Percentiles rank a stretch among this genome's conserved stretches.
Conservation (phyloP, 1,140 invertebrate species). For the Druon quercuslanigerum region DNA sequence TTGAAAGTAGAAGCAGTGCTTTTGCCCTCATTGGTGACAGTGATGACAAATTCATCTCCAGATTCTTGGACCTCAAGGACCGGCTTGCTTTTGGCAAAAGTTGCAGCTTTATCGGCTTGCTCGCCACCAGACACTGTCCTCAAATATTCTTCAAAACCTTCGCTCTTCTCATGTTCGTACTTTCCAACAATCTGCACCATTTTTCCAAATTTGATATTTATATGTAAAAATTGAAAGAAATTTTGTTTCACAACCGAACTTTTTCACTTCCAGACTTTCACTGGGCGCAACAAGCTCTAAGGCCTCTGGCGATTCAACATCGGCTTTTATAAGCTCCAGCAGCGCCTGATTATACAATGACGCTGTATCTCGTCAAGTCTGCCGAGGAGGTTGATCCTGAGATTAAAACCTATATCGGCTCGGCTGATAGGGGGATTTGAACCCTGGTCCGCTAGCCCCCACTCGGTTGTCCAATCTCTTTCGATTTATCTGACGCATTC, state of each 20-base stretch:
- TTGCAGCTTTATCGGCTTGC: slow-evolving; percentile 52
- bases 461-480: slow-evolving; percentile 31
- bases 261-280: background rate
- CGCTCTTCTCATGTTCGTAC: slow-evolving; percentile 66
- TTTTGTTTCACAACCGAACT: background rate
- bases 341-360: slow-evolving; percentile 51
- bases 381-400: slow-evolving; percentile 33
- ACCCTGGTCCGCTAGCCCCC: slow-evolving; percentile 25
- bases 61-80: slow-evolving; percentile 59
- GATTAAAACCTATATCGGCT: slow-evolving; percentile 2
- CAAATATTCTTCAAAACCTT: slow-evolving; percentile 69
- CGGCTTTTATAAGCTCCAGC: slow-evolving; percentile 63
- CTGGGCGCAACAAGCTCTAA: background rate
- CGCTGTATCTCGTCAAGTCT: slow-evolving; percentile 33
- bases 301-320: background rate
- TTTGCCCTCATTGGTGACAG: slow-evolving; percentile 61
- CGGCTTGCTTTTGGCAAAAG: slow-evolving; percentile 58
- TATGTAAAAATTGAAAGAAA: background rate
- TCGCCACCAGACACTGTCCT: slow-evolving; percentile 55
- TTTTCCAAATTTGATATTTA: slow-evolving; percentile 35
- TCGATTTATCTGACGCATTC: slow-evolving; percentile 42
- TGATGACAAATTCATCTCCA: slow-evolving; percentile 62
- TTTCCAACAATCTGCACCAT: slow-evolving; percentile 68
- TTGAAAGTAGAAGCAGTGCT: slow-evolving; percentile 61
- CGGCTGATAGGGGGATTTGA: slow-evolving; percentile 14